Conservation (phyloP, 2,797 vertebrate species). For the Micrastur ruficollis region DNA sequence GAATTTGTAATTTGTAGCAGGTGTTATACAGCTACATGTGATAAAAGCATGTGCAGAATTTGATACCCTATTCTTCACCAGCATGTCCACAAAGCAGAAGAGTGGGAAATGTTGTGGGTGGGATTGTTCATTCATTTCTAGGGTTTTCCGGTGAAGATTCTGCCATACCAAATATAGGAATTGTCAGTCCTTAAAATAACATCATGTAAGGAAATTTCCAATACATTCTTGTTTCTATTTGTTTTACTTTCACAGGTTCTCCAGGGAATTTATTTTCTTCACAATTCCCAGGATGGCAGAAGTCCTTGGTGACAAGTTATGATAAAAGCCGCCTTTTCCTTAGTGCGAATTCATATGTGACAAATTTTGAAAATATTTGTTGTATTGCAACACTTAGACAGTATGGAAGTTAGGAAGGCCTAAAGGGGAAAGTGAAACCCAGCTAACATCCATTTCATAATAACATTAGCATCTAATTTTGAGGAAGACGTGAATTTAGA, state of each 20-base stretch:
- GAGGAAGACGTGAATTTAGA: not conserved
- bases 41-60: not conserved
- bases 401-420: not conserved
- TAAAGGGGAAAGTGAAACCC: not conserved
- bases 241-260: not conserved
- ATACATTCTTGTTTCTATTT: not conserved
- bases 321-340: not conserved
- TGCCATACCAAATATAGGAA: not conserved
- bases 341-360: not conserved
- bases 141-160: not conserved
- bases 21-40: not conserved
- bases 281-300: not conserved
- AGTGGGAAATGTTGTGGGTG: not conserved
- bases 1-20: not conserved
- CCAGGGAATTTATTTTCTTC: not conserved
- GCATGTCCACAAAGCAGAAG: not conserved
- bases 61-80: not conserved
- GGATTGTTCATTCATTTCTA: not conserved
- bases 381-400: not conserved
- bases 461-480: not conserved
- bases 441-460: not conserved
- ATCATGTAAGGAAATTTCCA: not conserved
- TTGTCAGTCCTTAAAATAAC: not conserved
- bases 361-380: not conserved
- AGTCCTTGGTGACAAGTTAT: not conserved